Base-by-base conservation (phyloP, 2,888 invertebrate species). In the Drosophila anomalata region DNA sequence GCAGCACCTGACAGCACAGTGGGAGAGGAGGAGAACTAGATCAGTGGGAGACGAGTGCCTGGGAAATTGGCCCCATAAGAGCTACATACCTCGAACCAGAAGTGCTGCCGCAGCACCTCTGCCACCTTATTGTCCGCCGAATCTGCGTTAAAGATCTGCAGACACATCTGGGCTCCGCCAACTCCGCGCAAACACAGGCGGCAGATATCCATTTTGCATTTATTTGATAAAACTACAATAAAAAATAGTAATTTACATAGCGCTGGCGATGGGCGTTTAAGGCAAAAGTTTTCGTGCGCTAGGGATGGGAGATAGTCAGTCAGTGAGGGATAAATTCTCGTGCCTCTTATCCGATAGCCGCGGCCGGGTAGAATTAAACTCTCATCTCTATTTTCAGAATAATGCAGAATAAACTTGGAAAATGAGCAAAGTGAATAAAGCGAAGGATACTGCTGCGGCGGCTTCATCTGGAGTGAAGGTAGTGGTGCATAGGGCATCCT, bases 41-140 rank as follows among this genome's bases (percentile, higher is more conserved):
- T 12, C 44, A 20, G 22, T 6, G 44, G 12, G 44, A n/a, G 36
- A 36, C 36, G 44, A 22, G 44, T 36, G 36, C 14, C 36, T 36
- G 36, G n/a, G 36, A n/a, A 36, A 14, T 36, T 1, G 36, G 36
- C n/a, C 36, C 36, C 46, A 60, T 24, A 24, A 31, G 36, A 9
- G 2, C 12, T 4, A 42, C 51, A 72, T 42, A 91, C 91, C 88
- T 90, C 88, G 54, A 91, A 90, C 89, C 89, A 89, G 69, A 91
- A 91, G 71, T 91, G 90, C 59, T 91, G 87, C 58, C 88, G 85
- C 29, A 91, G 70, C 42, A 91, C 77, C 48, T 78, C 76, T 0
- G 90, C 87, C 7, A 90, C 89, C 62, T 87, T 88, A 55, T 83
- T 79, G 9, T 54, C 73, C 14, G 79, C 81, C 11, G 78, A 74